phyloP scores from a whole-genome alignment of 2,797 vertebrate species.

The Echiichthys vipera region DNA sequence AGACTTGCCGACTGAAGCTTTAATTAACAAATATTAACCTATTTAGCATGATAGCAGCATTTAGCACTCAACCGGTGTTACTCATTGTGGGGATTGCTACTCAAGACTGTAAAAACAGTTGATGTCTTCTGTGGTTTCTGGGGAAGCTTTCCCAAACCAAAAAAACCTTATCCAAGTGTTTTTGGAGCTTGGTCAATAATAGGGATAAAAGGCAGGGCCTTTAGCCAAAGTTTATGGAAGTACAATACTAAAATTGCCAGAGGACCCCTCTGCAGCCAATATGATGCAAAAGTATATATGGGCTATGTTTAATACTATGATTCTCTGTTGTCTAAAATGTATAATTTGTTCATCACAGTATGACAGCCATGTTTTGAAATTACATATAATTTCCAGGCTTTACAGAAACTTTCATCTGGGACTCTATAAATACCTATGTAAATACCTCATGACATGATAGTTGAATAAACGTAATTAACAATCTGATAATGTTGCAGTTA shows the following conservation, averaged over 20 bases:
- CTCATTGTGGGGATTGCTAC: neutral
- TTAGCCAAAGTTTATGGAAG: neutral
- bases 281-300: neutral
- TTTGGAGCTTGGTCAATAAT: neutral
- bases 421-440: neutral
- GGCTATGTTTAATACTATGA: neutral
- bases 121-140: neutral
- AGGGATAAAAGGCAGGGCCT: neutral
- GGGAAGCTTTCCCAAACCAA: neutral
- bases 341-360: neutral
- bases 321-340: neutral
- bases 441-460: neutral
- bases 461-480: neutral
- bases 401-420: neutral
- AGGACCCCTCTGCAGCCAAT: neutral
- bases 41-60: neutral
- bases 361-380: neutral
- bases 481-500: slow-evolving; percentile 25
- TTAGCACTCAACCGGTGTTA: neutral
- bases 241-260: neutral
- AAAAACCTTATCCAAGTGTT: neutral
- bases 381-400: neutral
- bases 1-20: too few species aligned
- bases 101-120: neutral
- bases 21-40: too few species aligned